Evolutionary conservation across 2,113 vertebrate species (phyloP), one percentile per base, ranked within the genome.

Genomic region (Geococcyx californianus): DNA sequence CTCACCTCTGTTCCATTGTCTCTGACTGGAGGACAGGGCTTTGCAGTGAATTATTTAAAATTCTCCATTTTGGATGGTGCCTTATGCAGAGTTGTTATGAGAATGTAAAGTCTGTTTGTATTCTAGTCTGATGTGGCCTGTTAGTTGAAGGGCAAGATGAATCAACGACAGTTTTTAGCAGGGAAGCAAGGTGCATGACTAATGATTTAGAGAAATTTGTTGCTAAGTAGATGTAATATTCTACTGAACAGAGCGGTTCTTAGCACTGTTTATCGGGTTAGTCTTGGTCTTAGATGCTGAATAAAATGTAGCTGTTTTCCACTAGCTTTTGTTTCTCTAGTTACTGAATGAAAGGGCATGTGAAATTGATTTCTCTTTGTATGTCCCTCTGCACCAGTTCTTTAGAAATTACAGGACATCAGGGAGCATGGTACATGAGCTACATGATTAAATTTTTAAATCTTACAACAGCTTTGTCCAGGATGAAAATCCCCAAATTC

Each of bases 361-460:
- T 74, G 94, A 87, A 95, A 95, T 84, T 89, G 89, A 94, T 97
- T 97, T 95, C 52, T 90, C 73, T 93, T 77, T 93, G 45, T 77
- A 70, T 84, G 64, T 95, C 90, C 68, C 90, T 92, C 44, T 4
- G 23, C 64, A 86, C 90, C 76, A 70, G 83, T 94, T 90, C 85
- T 92, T 89, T 26, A 89, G 66, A 94, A 97, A 90, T 92, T 92
- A 94, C 85, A 78, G 79, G 76, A 45, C 94, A 78, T 86, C 34
- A 49, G 95, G 95, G 92, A 96, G 64, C 9, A 12, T 81, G 86
- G 76, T 86, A 90, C 95, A 96, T 90, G 90, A 94, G 90, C 64
- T 90, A 78, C 64, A 78, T 95, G 94, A 97, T 96, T 95, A 93
- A 86, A 95, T 89, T 97, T 96, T 95, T 92, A 90, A 95, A 96